Evolutionary conservation across 2,113 vertebrate species (phyloP), one percentile per base, ranked within the genome.

Genomic region (Chionomys nivalis): DNA sequence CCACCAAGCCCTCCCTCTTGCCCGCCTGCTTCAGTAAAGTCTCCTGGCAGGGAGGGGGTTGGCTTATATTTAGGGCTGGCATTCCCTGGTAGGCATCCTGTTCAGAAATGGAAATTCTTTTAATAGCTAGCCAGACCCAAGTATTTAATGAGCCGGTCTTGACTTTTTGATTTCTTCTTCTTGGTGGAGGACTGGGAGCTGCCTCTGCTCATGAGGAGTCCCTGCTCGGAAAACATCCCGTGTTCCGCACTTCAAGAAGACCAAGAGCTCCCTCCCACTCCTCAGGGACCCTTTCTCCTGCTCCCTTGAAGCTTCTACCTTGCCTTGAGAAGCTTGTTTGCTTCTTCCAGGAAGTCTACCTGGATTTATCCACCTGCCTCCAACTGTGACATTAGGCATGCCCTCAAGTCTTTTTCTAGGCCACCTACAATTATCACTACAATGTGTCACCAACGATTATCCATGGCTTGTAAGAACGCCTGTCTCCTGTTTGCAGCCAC

Each of bases 21-120:
- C 86, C 93, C 81, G 94, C 96, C 92, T 93, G 33, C 70, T 55
- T 42, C 33, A 58, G 95, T 93, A 79, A 96, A 95, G 96, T 94
- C 97, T 97, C 95, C 97, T 96, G 96, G 92, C 89, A 93, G 72
- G 93, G 94, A 95, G 96, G 94, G 93, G 96, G 95, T 70, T 91
- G 96, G 87, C 96, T 97, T 97, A 96, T 97, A 97, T 97, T 98
- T 98, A 96, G 97, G 96, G 73, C 97, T 98, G 97, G 96, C 97
- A 89, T 96, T 97, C 97, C 97, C 97, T 95, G 94, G 97, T 96
- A 97, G 97, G 95, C 97, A 97, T 96, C 95, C 95, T 97, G 93
- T 96, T 98, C 97, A 94, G 96, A 97, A 97, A 97, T 97, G 96
- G 97, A 97, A 96, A 97, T 96, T 96, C 97, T 96, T 97, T 96